A percentile compares a stretch with the other conserved stretches of the same genome.
phyloP scores from a whole-genome alignment of 2,888 invertebrate species.

The Dolichopus griseipennis region DNA sequence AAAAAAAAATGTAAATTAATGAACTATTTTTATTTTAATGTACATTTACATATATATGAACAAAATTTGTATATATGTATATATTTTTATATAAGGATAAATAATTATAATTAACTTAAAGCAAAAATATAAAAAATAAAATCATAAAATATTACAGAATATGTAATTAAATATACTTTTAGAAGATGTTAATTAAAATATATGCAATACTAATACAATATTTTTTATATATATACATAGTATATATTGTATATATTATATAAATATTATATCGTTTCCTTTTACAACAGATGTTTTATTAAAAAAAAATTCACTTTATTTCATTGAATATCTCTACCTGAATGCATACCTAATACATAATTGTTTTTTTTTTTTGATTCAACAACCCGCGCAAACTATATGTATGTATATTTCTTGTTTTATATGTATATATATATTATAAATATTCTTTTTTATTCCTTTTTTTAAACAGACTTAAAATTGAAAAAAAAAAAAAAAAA shows the following conservation, averaged over 20 bases:
- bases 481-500: neutral
- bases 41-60: no score
- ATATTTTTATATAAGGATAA: no score
- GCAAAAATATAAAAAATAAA: no score
- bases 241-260: neutral
- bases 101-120: no score
- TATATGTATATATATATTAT: neutral
- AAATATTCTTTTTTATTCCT: neutral
- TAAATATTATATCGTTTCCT: neutral
- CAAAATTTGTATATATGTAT: no score
- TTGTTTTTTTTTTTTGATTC: neutral
- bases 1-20: no score
- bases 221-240: neutral
- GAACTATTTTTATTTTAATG: no score
- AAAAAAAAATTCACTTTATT: neutral
- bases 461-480: slow-evolving; percentile 1
- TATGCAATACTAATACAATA: no score
- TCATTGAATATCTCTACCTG: neutral
- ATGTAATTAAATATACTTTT: no score
- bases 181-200: no score
- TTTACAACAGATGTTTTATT: neutral
- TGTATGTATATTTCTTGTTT: neutral
- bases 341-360: neutral
- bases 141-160: no score
- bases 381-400: slow-evolving; percentile 1